Base-by-base conservation (phyloP, 2,113 vertebrate species). In the Oenanthe oenanthe region DNA sequence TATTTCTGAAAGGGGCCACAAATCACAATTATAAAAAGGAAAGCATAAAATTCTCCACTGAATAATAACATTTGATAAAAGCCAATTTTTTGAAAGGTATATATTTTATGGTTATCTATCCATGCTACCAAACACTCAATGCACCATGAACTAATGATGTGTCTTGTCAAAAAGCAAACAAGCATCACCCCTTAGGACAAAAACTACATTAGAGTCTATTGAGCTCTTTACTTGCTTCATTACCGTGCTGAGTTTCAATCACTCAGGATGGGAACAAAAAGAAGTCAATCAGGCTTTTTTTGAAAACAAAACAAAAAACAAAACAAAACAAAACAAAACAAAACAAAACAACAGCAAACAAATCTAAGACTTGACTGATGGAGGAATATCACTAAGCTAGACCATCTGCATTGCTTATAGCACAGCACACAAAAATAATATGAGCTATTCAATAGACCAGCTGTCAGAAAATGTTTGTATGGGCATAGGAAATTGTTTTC, bases 21-120 rank as follows among this genome's bases (percentile, higher is more conserved):
- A 97, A 95, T 93, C 89, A 94, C 89, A 96, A 91, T 95, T 96
- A 97, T 50, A 95, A 92, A 97, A 96, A 95, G 93, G 90, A 94
- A 88, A 92, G 60, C 77, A 80, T 70, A 91, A 96, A 95, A 95
- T 90, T 86, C 93, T 94, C 93, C 85, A 71, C 89, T 96, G 93
- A 96, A 92, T 82, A 90, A 88, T 75, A 95, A 83, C 93, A 84
- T 95, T 96, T 92, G 93, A 95, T 92, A 97, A 96, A 95, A 95
- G 85, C 48, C 73, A 70, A 50, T 88, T 95, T 93, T 93, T 91
- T 91, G 85, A 94, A 79, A 89, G 76, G 76, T 67, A 79, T 89
- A 67, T 97, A 86, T 95, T 93, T 97, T 92, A 92, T 62, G 60
- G 85, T 92, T 95, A 51, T 91, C 93, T 88, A 78, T 85, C 77